These are phyloP conservation scores for Calephelis perditalis DNA, from an alignment of 2,888 invertebrate genomes.

Conservation along the genomic window DNA sequence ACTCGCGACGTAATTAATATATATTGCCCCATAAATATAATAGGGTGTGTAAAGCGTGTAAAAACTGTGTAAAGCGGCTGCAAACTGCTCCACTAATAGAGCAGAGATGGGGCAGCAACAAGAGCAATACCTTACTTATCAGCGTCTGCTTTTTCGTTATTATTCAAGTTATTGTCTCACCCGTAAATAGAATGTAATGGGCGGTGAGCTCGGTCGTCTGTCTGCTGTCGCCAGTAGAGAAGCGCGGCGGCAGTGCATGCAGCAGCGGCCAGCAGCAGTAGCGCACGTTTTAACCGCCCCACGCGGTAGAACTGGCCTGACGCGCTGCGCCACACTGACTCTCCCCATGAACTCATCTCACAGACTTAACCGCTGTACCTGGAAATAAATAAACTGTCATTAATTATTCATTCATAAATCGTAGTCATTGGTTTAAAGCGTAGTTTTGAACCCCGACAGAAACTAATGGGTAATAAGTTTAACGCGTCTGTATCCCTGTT, in stretches of 20 bases:
- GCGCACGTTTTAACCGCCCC: conserved; percentile 74
- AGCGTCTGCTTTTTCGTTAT: no score
- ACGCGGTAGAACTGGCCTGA: conserved; percentile 72
- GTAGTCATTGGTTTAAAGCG: no score
- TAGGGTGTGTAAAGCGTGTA: no score
- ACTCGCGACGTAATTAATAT: no score
- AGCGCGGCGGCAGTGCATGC: conserved; percentile 77
- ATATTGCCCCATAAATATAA: no score
- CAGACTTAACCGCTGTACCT: conserved; percentile 38
- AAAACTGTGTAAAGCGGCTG: no score
- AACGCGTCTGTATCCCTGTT: no score
- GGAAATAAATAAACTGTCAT: conserved; percentile 25
- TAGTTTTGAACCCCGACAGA: no score
- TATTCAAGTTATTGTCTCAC: conserved; percentile 37
- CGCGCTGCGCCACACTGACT: conserved; percentile 62
- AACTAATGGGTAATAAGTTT: no score
- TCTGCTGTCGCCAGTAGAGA: conserved; percentile 80
- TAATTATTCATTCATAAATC: background rate
- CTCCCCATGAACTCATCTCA: conserved; percentile 59
- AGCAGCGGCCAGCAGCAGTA: conserved; percentile 73
- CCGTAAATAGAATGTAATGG: conserved; percentile 51
- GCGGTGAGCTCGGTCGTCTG: conserved; percentile 53
- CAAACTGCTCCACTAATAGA: no score
- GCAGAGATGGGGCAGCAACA: no score
- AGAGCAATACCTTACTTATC: background rate